These are phyloP conservation scores for Yasuhikotakia modesta DNA, from an alignment of 2,797 vertebrate genomes.

Conservation along the genomic window DNA sequence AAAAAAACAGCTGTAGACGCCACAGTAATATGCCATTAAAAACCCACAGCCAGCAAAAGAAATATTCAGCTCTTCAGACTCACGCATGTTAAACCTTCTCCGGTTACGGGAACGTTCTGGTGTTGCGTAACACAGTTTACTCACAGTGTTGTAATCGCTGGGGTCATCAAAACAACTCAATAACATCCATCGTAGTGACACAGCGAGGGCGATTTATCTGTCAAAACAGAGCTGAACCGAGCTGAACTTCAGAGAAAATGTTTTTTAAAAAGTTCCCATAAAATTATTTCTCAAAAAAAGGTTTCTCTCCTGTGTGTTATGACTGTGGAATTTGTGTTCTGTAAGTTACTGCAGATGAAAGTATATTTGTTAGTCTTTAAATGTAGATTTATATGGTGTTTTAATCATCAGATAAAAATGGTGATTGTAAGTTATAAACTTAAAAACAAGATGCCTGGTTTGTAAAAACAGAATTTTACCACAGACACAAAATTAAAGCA, in stretches of 20 bases:
- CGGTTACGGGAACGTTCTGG: background rate
- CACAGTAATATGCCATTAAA: constrained; percentile 83
- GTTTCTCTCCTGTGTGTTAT: background rate
- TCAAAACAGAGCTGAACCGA: background rate
- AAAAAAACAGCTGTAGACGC: constrained; percentile 78
- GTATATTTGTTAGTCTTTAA: background rate
- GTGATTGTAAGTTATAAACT: no score
- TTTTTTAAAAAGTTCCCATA: background rate
- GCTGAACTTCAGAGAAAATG: background rate
- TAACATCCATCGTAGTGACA: background rate
- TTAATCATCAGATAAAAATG: background rate
- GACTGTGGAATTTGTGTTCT: background rate
- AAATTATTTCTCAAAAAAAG: background rate
- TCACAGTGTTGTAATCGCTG: constrained; percentile 13
- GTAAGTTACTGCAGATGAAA: no score
- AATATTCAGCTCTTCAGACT: constrained; percentile 79
- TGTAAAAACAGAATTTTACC: background rate
- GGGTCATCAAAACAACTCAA: background rate
- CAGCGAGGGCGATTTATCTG: background rate
- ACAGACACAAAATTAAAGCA: background rate
- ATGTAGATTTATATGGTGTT: background rate
- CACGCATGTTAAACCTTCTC: constrained; percentile 49
- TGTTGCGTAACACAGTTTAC: constrained; percentile 15
- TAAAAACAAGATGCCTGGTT: no score
- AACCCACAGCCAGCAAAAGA: constrained; percentile 88